phyloP scores from a whole-genome alignment of 2,797 vertebrate genomes.

The Pseudochirops corinnae region DNA sequence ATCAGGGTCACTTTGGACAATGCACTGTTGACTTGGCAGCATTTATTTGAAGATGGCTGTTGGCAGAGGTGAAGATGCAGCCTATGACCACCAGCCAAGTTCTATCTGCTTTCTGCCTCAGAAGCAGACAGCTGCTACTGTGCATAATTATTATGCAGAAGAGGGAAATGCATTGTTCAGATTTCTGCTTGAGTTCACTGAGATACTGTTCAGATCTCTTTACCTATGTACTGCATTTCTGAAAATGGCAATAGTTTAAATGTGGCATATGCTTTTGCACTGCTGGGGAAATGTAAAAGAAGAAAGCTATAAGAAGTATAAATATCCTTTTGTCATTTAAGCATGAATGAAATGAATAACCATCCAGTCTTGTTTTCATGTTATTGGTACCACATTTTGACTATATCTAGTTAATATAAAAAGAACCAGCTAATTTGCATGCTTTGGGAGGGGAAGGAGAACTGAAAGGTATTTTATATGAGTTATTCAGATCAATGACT shows the following conservation, averaged over 20 bases:
- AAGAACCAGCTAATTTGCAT: neutral
- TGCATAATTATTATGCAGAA: neutral
- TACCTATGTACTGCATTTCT: neutral
- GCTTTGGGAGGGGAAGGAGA: neutral
- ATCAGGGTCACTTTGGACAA: neutral
- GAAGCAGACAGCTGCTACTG: neutral
- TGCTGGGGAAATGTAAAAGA: neutral
- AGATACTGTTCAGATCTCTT: neutral
- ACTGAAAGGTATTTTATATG: neutral
- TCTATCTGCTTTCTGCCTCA: neutral
- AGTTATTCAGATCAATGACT: neutral
- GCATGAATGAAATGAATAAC: neutral
- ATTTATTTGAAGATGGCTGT: neutral
- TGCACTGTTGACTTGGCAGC: neutral
- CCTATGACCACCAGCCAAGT: neutral
- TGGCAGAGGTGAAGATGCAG: conserved; percentile 5
- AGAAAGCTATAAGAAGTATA: neutral
- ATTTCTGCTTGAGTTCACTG: neutral
- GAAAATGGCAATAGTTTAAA: neutral
- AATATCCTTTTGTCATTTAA: neutral
- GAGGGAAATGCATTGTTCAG: neutral
- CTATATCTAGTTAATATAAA: neutral
- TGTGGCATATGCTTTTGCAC: neutral
- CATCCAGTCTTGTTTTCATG: neutral
- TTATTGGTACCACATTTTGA: neutral